Base-by-base conservation (phyloP, 2,888 invertebrate species). In the Gibbula magus region DNA sequence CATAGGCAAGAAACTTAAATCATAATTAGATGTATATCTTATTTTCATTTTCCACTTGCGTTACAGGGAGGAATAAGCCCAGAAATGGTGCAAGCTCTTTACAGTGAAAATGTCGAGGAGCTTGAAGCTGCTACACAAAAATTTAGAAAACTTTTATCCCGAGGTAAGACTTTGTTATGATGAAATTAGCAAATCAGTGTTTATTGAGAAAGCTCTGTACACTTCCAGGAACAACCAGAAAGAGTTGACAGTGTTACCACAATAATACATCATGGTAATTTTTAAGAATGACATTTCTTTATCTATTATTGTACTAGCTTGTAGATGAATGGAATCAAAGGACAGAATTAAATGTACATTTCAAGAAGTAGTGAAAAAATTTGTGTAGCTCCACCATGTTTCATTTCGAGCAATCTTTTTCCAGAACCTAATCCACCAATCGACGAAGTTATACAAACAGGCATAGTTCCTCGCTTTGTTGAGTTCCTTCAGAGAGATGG, bases 351-450 rank as follows among this genome's bases (percentile, higher is more conserved):
- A 35, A 35, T 35, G 7, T 35, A n/a, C 35, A 5, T 7, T 35
- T 35, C 35, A 35, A 7, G 35, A 35, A 35, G 3, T 35, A 35
- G 35, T 35, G 35, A 7, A 35, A n/a, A n/a, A n/a, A n/a, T n/a
- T n/a, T n/a, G n/a, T n/a, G n/a, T n/a, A n/a, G n/a, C 35, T 7
- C 35, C 3, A 35, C 35, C 35, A 35, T 20, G 16, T 20, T 45
- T 52, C 22, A 29, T 61, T 61, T 77, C 10, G 18, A 35, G 35
- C 35, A 35, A 35, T 80, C 77, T 51, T 75, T 74, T 82, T 86
- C 51, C 88, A 93, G 98, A 99, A 93, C 98, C 98, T 3, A 97
- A 98, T 94, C 99, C 99, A 78, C 99, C 98, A 2, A 99, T 99
- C 88, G 97, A 98, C 93, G 98, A 98, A 94, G 98, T 99, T 66